Base-by-base conservation (phyloP, 2,797 vertebrate genomes). In the Halcyon badia region DNA sequence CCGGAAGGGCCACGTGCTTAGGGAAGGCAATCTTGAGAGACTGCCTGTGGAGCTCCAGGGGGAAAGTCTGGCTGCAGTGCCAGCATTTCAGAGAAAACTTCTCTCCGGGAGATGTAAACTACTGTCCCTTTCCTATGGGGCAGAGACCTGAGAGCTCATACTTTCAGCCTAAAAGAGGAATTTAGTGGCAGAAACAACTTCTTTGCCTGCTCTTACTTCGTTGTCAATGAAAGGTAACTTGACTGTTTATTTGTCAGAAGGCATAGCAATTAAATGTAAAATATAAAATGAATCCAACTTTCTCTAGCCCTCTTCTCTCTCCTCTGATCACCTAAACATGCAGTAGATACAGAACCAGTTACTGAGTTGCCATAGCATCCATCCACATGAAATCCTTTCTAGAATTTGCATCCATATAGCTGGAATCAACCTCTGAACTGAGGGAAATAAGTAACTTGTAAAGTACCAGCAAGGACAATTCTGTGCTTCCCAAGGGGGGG, bases 1-100 rank as follows among this genome's bases (percentile, higher is more conserved):
- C 82, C 57, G 21, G 4, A 44, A 42, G 37, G 22, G 9, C 68
- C 1, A 0, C 11, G 0, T 58, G 33, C 22, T 39, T 54, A 10
- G 35, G 48, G 39, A 68, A 31, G 17, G 20, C 49, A 31, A 56
- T 19, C 54, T 75, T 15, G 16, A 30, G 44, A 33, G 21, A 61
- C 8, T 31, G 37, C n/a, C 46, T 37, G 7, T 31, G 42, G 37
- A 62, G 77, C 42, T 70, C 25, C 24, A 5, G 31, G 51, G 30
- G 7, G 9, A 61, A 77, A 33, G 54, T 52, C 49, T 77, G 54
- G 25, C 49, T 76, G 37, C 14, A 51, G 30, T n/a, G 56, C 21
- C 44, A 58, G 37, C 35, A 24, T 65, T 83, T 61, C 25, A 75
- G 52, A 64, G 48, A 89, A 79, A 79, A 11, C 4, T 30, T 44